Evolutionary conservation across 2,113 vertebrate species (phyloP), one percentile per base, ranked within the genome.

Genomic region (Megaceryle maxima): DNA sequence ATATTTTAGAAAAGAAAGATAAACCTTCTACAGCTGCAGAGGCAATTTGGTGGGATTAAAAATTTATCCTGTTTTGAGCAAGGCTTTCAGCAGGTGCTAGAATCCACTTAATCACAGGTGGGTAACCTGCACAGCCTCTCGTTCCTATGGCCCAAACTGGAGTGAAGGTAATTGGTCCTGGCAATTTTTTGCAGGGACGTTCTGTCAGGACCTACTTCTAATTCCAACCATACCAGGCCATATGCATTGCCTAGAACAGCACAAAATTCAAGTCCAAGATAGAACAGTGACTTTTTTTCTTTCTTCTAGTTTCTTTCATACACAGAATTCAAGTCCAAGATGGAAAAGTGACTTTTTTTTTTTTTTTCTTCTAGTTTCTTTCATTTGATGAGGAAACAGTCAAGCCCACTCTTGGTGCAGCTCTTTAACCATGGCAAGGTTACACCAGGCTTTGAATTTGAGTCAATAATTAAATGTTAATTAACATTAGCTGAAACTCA

Each of bases 21-120:
- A 94, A 95, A 94, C 69, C 67, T 92, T 64, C 79, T 87, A 84
- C 88, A 94, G 91, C 92, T 94, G 94, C 72, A 87, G 70, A 94
- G 70, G 46, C 92, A 96, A 96, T 96, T 97, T 96, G 85, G 68
- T 76, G 62, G 75, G 92, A 97, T 97, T 97, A 97, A 97, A 97
- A 94, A 97, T 96, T 96, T 18, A 97, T 97, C 91, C 69, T 90
- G 92, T 94, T 97, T 97, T 59, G 66, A 96, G 87, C 87, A 83
- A 63, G 63, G 92, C 66, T 85, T 92, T 94, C 87, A 88, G 84
- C 91, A 90, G 92, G 89, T 97, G 94, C 79, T 93, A 43, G 91
- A 62, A 87, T 55, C 69, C 59, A 20, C n/a, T 95, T 24, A 50
- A 67, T 90, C 90, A 67, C 79, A 92, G 86, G 92, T 94, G 84